Percentiles rank a stretch among this genome's conserved stretches.
Evolutionary conservation across 2,888 invertebrate species (phyloP).

Genomic region (Drosophila birchii): DNA sequence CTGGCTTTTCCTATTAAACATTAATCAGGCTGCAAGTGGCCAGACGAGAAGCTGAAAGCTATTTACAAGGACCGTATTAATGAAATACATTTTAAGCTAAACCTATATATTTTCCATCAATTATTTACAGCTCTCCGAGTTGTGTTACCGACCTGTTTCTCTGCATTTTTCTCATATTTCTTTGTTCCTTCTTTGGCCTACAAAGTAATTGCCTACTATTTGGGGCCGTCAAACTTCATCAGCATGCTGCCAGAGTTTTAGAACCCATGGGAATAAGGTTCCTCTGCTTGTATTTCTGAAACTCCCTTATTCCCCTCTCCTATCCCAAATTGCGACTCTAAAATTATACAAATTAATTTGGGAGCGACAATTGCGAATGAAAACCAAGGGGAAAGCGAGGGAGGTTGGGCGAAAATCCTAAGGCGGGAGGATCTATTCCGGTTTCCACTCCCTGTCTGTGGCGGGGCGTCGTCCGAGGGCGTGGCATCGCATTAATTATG

Average conservation of each 20-base stretch:
- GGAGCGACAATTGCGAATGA: slow-evolving; percentile 73
- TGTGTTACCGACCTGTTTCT: neutral
- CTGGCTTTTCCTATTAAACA: slow-evolving; percentile 39
- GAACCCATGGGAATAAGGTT: slow-evolving; percentile 37
- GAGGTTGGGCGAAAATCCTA: slow-evolving; percentile 1
- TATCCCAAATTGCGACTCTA: slow-evolving; percentile 14
- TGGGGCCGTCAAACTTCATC: slow-evolving; percentile 33
- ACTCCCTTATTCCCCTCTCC: neutral
- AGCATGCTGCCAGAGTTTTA: slow-evolving; percentile 25
- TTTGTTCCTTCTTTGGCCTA: slow-evolving; percentile 8
- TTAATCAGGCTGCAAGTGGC: slow-evolving; percentile 35
- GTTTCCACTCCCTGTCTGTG: slow-evolving; percentile 30
- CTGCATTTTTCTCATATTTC: slow-evolving; percentile 16
- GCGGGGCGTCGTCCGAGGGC: slow-evolving; percentile 39
- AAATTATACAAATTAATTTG: slow-evolving; percentile 79
- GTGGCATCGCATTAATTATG: slow-evolving; percentile 75
- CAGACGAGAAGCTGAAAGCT: slow-evolving; percentile 9
- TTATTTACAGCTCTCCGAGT: neutral
- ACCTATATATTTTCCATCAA: neutral
- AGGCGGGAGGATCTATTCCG: slow-evolving; percentile 40
- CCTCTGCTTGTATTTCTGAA: neutral
- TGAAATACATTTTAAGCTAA: neutral
- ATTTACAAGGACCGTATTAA: neutral
- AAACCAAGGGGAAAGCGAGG: neutral
- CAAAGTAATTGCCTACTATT: slow-evolving; percentile 73